These are phyloP conservation scores for Rissa tridactyla DNA, from an alignment of 2,113 vertebrate species.

Conservation along the genomic window DNA sequence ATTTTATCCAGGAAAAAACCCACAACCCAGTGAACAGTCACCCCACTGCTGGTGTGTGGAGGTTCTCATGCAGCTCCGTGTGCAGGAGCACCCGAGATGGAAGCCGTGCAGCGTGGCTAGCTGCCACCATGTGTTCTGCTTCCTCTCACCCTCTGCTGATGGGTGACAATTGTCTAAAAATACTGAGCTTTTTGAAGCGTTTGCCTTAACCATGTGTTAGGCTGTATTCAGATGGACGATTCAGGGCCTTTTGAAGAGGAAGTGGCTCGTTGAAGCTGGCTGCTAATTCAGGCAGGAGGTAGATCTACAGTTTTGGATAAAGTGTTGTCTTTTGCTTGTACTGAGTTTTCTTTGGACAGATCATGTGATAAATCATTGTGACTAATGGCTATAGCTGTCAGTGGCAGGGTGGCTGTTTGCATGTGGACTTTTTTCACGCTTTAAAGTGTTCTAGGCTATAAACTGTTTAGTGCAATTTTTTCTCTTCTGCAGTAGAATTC, in stretches of 20 bases:
- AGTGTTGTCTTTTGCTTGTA: background rate
- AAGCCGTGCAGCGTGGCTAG: background rate
- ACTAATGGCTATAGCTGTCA: background rate
- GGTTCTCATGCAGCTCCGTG: background rate
- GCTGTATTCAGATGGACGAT: background rate
- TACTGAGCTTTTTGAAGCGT: background rate
- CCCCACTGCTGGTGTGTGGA: background rate
- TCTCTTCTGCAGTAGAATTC: background rate
- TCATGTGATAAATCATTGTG: background rate
- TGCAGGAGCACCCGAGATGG: background rate
- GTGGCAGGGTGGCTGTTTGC: background rate
- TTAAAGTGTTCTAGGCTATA: background rate
- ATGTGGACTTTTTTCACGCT: background rate
- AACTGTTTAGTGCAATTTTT: background rate
- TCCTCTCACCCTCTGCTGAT: background rate
- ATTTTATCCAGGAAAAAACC: background rate
- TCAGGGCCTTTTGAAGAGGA: background rate
- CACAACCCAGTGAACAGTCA: background rate
- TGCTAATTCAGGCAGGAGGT: background rate
- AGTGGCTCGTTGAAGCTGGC: background rate
- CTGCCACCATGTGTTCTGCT: background rate
- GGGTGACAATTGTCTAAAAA: background rate
- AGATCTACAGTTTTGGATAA: background rate
- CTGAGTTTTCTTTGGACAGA: background rate
- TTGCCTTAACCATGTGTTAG: accelerated